These are phyloP conservation scores for Campodea augens DNA, from an alignment of 1,140 invertebrate species.

Conservation along the genomic window DNA sequence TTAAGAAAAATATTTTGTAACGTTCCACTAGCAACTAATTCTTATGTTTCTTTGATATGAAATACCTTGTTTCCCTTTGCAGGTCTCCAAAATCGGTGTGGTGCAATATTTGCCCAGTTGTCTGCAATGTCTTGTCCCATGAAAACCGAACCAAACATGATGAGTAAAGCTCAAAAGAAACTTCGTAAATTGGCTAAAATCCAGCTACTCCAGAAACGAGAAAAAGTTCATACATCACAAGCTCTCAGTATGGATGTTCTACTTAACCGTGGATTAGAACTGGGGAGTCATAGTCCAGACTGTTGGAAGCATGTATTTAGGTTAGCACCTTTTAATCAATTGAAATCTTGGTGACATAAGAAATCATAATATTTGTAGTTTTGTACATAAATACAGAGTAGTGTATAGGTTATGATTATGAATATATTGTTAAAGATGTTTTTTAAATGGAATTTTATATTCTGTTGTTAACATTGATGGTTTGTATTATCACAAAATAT, in stretches of 20 bases:
- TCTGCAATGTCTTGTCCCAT: constrained; percentile 54
- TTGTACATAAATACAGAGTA: background rate
- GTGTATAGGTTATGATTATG: too few relatives aligned
- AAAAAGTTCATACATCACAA: constrained; percentile 46
- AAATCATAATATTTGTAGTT: background rate
- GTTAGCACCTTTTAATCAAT: constrained; percentile 23
- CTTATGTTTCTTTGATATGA: background rate
- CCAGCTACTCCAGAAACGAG: constrained; percentile 14
- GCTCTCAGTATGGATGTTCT: constrained; percentile 78
- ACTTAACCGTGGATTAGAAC: constrained; percentile 55
- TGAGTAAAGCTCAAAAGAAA: constrained; percentile 6
- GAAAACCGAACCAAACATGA: background rate
- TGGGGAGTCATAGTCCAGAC: constrained; percentile 72
- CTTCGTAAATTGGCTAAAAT: constrained; percentile 5
- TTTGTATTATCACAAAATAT: too few relatives aligned
- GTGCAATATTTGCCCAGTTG: constrained; percentile 55
- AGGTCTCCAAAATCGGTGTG: constrained; percentile 65
- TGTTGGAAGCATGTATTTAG: constrained; percentile 87
- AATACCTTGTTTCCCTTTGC: constrained; percentile 5
- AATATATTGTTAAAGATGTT: too few relatives aligned
- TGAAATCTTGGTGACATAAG: background rate
- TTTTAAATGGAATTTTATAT: too few relatives aligned
- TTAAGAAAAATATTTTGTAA: too few relatives aligned
- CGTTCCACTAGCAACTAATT: constrained; percentile 1
- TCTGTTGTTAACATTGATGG: too few relatives aligned